Percentiles rank a stretch among this genome's conserved stretches.
These are phyloP conservation scores for Daubentonia madagascariensis DNA, from an alignment of 2,113 vertebrate species.

Conservation along the genomic window DNA sequence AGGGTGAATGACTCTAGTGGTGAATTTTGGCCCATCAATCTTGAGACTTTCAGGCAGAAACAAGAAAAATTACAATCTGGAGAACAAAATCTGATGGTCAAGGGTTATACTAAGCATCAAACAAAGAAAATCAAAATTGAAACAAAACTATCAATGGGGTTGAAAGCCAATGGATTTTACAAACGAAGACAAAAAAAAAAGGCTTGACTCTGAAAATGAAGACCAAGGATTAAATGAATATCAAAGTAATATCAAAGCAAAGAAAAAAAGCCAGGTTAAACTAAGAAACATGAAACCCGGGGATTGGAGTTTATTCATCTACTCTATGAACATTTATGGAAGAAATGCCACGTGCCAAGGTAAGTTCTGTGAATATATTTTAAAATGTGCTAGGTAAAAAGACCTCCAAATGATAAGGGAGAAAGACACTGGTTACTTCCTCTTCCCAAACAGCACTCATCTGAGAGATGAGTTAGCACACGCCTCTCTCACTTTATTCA, in stretches of 20 bases:
- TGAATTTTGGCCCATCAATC: not conserved
- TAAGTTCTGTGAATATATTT: not conserved
- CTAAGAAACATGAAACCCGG: not conserved
- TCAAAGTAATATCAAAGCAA: not conserved
- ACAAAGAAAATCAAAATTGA: not conserved
- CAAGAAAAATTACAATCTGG: not conserved
- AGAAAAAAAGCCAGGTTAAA: not conserved
- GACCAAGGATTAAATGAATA: not conserved
- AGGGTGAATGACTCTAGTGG: not conserved
- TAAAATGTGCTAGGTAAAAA: not conserved
- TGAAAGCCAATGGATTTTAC: not conserved
- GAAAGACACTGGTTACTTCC: not conserved
- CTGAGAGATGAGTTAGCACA: rapidly evolving
- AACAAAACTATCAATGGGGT: not conserved
- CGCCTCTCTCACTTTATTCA: not conserved
- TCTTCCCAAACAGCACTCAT: not conserved
- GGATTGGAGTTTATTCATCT: not conserved
- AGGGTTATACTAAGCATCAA: not conserved
- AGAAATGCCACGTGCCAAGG: not conserved
- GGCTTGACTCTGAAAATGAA: not conserved
- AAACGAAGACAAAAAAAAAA: not conserved
- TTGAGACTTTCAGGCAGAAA: not conserved
- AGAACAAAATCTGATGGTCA: not conserved
- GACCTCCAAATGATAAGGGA: not conserved
- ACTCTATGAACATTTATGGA: not conserved